A percentile compares a stretch with the other conserved stretches of the same genome.
Evolutionary conservation across 1,140 invertebrate genomes (phyloP).

Genomic region (Bombyx mandarina): DNA sequence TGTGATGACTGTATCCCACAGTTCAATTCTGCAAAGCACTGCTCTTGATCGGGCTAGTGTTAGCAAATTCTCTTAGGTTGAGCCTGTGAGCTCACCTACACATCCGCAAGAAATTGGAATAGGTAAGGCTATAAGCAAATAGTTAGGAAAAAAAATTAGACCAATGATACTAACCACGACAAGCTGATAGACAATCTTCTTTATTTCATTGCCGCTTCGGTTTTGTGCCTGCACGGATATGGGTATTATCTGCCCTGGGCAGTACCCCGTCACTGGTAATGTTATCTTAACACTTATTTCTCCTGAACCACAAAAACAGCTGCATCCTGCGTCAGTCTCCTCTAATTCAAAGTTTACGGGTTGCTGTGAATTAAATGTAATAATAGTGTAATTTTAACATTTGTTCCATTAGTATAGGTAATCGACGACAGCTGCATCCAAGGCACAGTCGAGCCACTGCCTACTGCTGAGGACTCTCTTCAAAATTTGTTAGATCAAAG

Average conservation of each 20-base stretch:
- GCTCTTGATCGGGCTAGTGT: too few relatives aligned
- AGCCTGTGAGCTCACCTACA: too few relatives aligned
- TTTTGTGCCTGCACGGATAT: constrained; percentile 73
- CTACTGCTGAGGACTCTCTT: too few relatives aligned
- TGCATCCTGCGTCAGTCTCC: constrained; percentile 72
- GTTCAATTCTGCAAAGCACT: too few relatives aligned
- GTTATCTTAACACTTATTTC: constrained; percentile 68
- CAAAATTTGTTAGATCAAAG: too few relatives aligned
- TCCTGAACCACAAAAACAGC: constrained; percentile 69
- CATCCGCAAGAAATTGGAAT: too few relatives aligned
- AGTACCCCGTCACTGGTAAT: constrained; percentile 72
- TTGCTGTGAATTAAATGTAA: constrained; percentile 46
- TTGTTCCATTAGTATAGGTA: neutral
- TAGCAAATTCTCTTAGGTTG: too few relatives aligned
- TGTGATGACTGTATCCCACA: too few relatives aligned
- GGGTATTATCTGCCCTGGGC: constrained; percentile 73
- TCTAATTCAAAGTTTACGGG: constrained; percentile 68
- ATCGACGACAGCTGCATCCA: neutral
- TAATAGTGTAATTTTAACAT: too few relatives aligned
- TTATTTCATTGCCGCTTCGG: constrained; percentile 66
- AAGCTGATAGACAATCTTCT: constrained; percentile 64
- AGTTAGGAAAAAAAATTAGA: neutral
- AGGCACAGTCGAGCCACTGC: too few relatives aligned
- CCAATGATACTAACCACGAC: constrained; percentile 49
- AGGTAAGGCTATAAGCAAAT: too few relatives aligned